Percentiles rank a stretch among this genome's conserved stretches.
Evolutionary conservation across 2,797 vertebrate genomes (phyloP).

Genomic region (Rhadinocentrus ornatus): DNA sequence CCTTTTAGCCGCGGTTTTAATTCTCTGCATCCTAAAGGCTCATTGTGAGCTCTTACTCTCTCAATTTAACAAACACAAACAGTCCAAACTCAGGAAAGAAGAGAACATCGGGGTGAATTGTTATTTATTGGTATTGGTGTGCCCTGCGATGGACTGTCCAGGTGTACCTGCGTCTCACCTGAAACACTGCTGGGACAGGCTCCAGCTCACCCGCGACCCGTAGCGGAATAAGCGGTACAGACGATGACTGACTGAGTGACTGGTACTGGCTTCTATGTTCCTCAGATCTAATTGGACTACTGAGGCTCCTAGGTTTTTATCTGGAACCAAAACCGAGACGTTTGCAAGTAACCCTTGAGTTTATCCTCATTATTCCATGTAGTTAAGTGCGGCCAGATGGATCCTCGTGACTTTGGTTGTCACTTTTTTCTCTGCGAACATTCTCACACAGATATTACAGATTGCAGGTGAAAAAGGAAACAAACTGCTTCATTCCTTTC

Average conservation of each 20-base stretch:
- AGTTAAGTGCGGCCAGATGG: neutral
- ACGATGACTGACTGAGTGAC: too few relatives aligned
- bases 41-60: conserved; percentile 27
- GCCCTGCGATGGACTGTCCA: too few relatives aligned
- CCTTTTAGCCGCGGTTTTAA: conserved; percentile 28
- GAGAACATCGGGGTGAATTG: conserved; percentile 3
- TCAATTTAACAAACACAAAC: conserved; percentile 23
- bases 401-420: too few relatives aligned
- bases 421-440: neutral
- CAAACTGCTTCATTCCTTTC: too few relatives aligned
- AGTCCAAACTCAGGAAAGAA: conserved; percentile 8
- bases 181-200: too few relatives aligned
- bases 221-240: too few relatives aligned
- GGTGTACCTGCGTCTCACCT: too few relatives aligned
- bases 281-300: neutral
- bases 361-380: neutral
- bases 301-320: neutral
- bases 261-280: too few relatives aligned
- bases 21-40: conserved; percentile 53
- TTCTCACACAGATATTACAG: neutral
- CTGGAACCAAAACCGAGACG: neutral
- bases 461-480: too few relatives aligned
- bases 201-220: too few relatives aligned
- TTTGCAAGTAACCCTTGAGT: neutral
- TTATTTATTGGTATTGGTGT: neutral